Percentiles rank a stretch among this genome's conserved stretches.
These are phyloP conservation scores for Girardia tigrina DNA, from an alignment of 2,888 invertebrate species.

Conservation along the genomic window DNA sequence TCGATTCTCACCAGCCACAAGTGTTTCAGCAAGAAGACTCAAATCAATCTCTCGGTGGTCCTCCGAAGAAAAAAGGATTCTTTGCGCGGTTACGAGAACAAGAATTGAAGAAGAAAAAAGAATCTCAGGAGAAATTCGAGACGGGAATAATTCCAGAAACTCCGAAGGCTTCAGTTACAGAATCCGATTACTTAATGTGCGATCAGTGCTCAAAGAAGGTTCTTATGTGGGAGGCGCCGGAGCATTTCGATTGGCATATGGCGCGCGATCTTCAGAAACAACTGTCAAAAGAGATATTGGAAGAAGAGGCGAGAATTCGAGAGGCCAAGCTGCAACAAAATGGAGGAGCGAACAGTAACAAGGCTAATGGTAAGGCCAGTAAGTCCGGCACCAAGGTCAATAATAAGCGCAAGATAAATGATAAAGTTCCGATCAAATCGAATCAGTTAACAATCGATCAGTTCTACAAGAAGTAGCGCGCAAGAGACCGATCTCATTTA, in stretches of 20 bases:
- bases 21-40: neutral
- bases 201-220: slow-evolving; percentile 12
- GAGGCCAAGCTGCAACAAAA: neutral
- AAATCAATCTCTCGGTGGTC: neutral
- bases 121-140: neutral
- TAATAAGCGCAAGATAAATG: neutral
- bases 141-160: neutral
- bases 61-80: neutral
- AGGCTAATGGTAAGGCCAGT: no score
- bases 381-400: no score
- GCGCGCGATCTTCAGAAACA: neutral
- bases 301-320: neutral
- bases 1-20: neutral
- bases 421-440: neutral
- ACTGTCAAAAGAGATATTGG: neutral
- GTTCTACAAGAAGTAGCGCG: neutral
- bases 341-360: no score
- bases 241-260: slow-evolving; percentile 30
- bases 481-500: neutral
- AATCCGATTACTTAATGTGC: slow-evolving; percentile 27
- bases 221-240: slow-evolving; percentile 30
- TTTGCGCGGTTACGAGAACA: neutral
- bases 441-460: neutral
- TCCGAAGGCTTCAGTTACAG: neutral
- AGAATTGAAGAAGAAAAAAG: neutral